phyloP scores from a whole-genome alignment of 1,140 invertebrate species.

The Drosophila sp. region DNA sequence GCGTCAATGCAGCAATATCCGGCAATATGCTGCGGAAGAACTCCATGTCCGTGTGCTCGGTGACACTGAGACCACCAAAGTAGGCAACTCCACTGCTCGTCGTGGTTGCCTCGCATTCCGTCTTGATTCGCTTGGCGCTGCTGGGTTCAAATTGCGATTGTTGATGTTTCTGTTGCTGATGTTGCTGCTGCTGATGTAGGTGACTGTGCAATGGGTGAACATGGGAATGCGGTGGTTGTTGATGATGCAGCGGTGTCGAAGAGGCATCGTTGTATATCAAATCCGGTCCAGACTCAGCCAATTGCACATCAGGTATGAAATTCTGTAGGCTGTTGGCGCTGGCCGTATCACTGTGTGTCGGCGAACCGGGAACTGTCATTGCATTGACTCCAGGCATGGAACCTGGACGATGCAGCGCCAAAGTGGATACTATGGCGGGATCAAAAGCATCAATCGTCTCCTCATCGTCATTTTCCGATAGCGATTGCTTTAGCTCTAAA shows the following conservation, averaged over 20 bases:
- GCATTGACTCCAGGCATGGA: constrained; percentile 2
- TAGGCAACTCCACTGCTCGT: constrained; percentile 42
- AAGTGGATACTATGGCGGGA: constrained; percentile 57
- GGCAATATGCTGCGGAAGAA: constrained; percentile 82
- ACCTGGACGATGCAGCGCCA: constrained; percentile 44
- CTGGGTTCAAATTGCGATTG: constrained; percentile 45
- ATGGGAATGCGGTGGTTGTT: constrained; percentile 26
- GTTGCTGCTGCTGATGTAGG: constrained; percentile 35
- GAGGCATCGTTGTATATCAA: constrained; percentile 55
- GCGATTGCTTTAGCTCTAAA: constrained; percentile 69
- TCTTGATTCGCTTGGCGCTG: constrained; percentile 71
- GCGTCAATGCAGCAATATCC: constrained; percentile 71
- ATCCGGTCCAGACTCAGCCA: constrained; percentile 66
- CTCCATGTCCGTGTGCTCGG: constrained; percentile 77
- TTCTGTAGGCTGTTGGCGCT: constrained; percentile 78
- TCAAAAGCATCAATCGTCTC: constrained; percentile 80
- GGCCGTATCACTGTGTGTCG: constrained; percentile 70
- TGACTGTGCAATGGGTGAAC: constrained; percentile 46
- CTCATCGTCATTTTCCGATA: constrained; percentile 79
- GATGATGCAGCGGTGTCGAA: constrained; percentile 56
- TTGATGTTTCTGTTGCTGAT: constrained; percentile 28
- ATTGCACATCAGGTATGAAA: constrained; percentile 80
- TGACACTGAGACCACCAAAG: constrained; percentile 49
- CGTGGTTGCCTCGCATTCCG: constrained; percentile 68
- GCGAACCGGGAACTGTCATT: constrained; percentile 42